phyloP scores from a whole-genome alignment of 1,140 invertebrate species.

The Drosophila paulistorum region DNA sequence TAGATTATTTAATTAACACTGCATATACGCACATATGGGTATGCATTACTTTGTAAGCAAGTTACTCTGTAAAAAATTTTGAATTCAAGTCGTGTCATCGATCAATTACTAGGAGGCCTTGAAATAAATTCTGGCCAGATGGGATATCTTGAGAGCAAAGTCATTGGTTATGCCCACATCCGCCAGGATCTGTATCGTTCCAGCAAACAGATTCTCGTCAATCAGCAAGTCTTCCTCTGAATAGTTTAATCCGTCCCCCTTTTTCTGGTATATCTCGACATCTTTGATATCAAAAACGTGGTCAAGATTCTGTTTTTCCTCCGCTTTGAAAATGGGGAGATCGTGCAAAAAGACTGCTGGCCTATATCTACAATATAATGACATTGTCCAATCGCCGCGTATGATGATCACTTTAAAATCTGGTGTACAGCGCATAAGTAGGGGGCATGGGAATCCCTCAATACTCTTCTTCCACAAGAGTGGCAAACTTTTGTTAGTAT shows the following conservation, averaged over 20 bases:
- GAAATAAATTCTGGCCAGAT: slow-evolving; percentile 40
- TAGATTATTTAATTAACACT: too few relatives aligned
- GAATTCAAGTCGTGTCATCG: too few relatives aligned
- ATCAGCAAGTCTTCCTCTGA: slow-evolving; percentile 26
- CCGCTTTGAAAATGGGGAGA: not conserved
- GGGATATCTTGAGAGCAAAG: slow-evolving; percentile 39
- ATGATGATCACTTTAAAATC: slow-evolving; percentile 47
- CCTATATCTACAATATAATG: slow-evolving; percentile 36
- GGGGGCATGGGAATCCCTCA: not conserved
- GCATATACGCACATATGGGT: too few relatives aligned
- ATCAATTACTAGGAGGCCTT: slow-evolving; percentile 38
- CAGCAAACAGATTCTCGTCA: slow-evolving; percentile 22
- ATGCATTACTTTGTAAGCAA: too few relatives aligned
- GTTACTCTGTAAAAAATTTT: too few relatives aligned
- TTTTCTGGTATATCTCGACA: slow-evolving; percentile 23
- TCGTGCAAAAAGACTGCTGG: slow-evolving; percentile 16
- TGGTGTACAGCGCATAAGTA: slow-evolving; percentile 29
- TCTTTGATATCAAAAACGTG: slow-evolving; percentile 39
- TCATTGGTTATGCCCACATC: slow-evolving; percentile 42
- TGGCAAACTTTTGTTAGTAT: slow-evolving; percentile 41
- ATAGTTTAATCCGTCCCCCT: slow-evolving; percentile 34
- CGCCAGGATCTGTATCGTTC: slow-evolving; percentile 27
- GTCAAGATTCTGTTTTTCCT: not conserved
- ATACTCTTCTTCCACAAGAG: slow-evolving; percentile 12
- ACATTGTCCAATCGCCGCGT: slow-evolving; percentile 28